A percentile compares a stretch with the other conserved stretches of the same genome.
Evolutionary conservation across 2,797 vertebrate genomes (phyloP).

Genomic region (Tenualosa thibaudeaui): DNA sequence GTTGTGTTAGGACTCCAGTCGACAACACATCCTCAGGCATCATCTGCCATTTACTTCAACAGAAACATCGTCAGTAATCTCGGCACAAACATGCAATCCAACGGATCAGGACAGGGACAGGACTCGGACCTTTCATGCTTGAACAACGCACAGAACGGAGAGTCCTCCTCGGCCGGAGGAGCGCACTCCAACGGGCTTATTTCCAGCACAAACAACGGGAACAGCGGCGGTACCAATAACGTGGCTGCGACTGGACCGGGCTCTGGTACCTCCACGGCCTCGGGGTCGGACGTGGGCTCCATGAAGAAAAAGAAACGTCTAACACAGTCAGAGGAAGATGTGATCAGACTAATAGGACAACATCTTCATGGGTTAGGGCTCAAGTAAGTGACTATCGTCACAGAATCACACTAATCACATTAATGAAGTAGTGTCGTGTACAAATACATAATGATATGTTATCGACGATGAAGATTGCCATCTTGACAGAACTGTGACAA

Average conservation of each 20-base stretch:
- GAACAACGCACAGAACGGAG: constrained; percentile 86
- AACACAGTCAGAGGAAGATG: constrained; percentile 95
- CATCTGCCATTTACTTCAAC: constrained; percentile 78
- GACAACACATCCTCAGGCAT: constrained; percentile 75
- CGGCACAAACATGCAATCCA: constrained; percentile 87
- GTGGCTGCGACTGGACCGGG: constrained; percentile 73
- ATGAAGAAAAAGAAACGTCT: constrained; percentile 96
- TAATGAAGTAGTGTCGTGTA: neutral
- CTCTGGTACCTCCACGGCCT: constrained; percentile 73
- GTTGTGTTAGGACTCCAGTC: constrained; percentile 76
- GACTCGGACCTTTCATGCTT: constrained; percentile 79
- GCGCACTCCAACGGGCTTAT: constrained; percentile 78
- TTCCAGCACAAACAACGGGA: constrained; percentile 75
- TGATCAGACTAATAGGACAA: constrained; percentile 97
- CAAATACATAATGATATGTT: neutral
- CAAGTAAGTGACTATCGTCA: constrained; percentile 83
- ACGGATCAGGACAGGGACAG: constrained; percentile 85
- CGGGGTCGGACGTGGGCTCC: constrained; percentile 79
- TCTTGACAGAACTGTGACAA: constrained; percentile 8
- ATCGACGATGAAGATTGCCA: neutral
- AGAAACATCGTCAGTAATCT: constrained; percentile 77
- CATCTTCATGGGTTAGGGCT: constrained; percentile 96
- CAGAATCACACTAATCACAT: neutral
- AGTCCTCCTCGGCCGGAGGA: constrained; percentile 81
- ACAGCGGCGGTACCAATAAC: constrained; percentile 81